A percentile compares a stretch with the other conserved stretches of the same genome.
Evolutionary conservation across 2,888 invertebrate species (phyloP).

Genomic region (Cryptus armator): DNA sequence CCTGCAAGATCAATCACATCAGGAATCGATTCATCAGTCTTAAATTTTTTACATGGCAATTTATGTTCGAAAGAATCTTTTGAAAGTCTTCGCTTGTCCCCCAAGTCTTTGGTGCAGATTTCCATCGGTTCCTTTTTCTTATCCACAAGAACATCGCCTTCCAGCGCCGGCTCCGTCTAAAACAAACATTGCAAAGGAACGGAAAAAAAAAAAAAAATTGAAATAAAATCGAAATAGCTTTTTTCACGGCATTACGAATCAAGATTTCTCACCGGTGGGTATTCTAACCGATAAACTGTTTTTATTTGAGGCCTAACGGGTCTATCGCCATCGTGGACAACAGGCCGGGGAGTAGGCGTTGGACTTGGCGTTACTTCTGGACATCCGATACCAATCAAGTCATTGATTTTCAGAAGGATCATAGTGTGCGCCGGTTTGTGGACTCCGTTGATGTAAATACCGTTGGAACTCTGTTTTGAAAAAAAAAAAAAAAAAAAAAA

Average conservation of each 20-base stretch:
- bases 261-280: neutral
- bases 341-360: neutral
- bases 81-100: constrained; percentile 41
- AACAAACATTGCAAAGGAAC: neutral
- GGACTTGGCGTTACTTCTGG: neutral
- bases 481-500: constrained; percentile 10
- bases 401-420: constrained; percentile 83
- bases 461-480: constrained; percentile 87
- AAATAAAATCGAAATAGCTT: neutral
- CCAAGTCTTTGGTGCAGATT: neutral
- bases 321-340: neutral
- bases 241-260: neutral
- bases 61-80: constrained; percentile 8
- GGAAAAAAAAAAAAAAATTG: neutral
- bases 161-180: neutral
- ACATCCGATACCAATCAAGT: constrained; percentile 87
- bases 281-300: neutral
- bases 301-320: neutral
- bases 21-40: constrained; percentile 36
- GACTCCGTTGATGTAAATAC: constrained; percentile 86
- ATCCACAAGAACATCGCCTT: neutral
- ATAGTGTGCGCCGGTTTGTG: constrained; percentile 84
- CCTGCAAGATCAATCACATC: constrained; percentile 61
- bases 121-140: neutral
- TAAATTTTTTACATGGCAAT: constrained; percentile 67